These are phyloP conservation scores for Formicarius rufipectus DNA, from an alignment of 2,113 vertebrate species.

Conservation along the genomic window DNA sequence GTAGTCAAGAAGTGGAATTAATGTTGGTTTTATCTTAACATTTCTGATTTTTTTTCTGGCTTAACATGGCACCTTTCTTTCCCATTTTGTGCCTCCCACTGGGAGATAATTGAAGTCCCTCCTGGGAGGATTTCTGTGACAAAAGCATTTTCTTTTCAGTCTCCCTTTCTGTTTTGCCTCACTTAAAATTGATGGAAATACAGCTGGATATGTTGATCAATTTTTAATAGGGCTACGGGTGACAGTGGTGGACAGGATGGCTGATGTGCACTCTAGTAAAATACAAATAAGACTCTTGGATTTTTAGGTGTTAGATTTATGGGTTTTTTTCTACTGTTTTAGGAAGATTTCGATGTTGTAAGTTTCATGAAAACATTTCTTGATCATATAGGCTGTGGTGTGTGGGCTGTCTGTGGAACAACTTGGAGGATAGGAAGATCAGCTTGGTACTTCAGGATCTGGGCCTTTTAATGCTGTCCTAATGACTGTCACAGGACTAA, in stretches of 20 bases:
- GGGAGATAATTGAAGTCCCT: constrained; percentile 36
- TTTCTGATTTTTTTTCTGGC: constrained; percentile 14
- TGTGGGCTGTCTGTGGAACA: background rate
- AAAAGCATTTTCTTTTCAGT: background rate
- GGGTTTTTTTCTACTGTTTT: background rate
- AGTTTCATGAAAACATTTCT: background rate
- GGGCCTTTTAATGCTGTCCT: background rate
- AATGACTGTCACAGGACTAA: background rate
- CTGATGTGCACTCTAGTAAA: background rate
- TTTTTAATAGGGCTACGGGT: background rate
- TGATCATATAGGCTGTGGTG: background rate
- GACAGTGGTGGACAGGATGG: background rate
- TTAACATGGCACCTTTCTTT: background rate
- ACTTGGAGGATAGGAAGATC: background rate
- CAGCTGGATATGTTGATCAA: background rate
- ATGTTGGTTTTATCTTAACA: background rate
- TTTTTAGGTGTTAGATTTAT: background rate
- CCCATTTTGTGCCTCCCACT: constrained; percentile 1
- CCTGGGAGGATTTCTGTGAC: background rate
- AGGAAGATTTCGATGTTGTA: background rate
- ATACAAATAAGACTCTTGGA: background rate
- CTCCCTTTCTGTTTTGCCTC: background rate
- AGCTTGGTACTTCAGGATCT: background rate
- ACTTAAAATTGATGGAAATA: background rate
- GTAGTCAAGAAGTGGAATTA: constrained; percentile 31